phyloP scores from a whole-genome alignment of 2,113 vertebrate genomes.

The Chaetodon auriga region DNA sequence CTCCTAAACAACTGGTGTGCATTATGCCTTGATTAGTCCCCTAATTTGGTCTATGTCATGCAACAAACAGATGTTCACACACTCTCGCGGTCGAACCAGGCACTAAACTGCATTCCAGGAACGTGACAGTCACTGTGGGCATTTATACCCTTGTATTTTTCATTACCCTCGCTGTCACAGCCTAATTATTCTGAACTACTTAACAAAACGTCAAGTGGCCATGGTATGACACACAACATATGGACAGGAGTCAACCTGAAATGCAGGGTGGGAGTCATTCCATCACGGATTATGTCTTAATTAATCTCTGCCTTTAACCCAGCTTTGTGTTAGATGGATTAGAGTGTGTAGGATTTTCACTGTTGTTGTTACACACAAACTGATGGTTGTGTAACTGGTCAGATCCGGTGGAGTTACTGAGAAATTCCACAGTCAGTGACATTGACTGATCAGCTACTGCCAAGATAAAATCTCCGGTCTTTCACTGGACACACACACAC shows the following conservation, averaged over 20 bases:
- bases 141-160: slow-evolving; percentile 1
- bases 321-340: slow-evolving; percentile 5
- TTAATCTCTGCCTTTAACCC: slow-evolving; percentile 15
- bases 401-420: neutral
- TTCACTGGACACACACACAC: slow-evolving; percentile 10
- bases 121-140: neutral
- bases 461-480: slow-evolving; percentile 57
- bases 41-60: slow-evolving; percentile 36
- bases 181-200: slow-evolving; percentile 10
- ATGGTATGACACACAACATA: neutral
- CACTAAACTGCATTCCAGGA: slow-evolving; percentile 13
- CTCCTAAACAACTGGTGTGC: slow-evolving; percentile 48
- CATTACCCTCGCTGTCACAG: neutral
- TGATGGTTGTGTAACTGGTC: slow-evolving; percentile 23
- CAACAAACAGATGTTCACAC: slow-evolving; percentile 56
- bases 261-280: neutral
- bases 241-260: neutral
- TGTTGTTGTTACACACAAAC: slow-evolving; percentile 22
- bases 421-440: slow-evolving; percentile 52
- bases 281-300: neutral
- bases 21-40: slow-evolving; percentile 53
- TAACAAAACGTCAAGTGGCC: slow-evolving; percentile 24
- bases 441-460: slow-evolving; percentile 58
- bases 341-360: neutral
- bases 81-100: slow-evolving; percentile 7